Percentiles rank a stretch among this genome's conserved stretches.
These are phyloP conservation scores for Marcusenius ussheri DNA, from an alignment of 2,113 vertebrate genomes.

Conservation along the genomic window DNA sequence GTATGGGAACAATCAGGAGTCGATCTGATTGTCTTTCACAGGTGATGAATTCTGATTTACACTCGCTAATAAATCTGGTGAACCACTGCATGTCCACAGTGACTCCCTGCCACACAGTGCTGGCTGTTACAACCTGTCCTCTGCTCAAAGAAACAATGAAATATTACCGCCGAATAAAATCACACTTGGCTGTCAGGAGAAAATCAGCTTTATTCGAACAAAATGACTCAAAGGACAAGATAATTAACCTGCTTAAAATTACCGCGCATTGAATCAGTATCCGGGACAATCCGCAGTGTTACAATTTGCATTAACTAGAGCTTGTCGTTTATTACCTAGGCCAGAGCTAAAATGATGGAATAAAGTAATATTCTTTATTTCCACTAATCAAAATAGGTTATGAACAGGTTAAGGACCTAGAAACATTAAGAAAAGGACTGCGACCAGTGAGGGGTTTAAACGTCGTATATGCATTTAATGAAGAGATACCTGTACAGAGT, in stretches of 20 bases:
- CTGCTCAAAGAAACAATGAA: conserved; percentile 10
- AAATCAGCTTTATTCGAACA: conserved; percentile 12
- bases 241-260: conserved; percentile 8
- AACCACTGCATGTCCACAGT: neutral
- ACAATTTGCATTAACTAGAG: neutral
- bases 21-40: conserved; percentile 13
- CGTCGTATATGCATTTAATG: neutral
- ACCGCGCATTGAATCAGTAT: neutral
- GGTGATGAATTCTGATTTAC: conserved; percentile 13
- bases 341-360: neutral
- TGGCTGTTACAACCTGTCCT: neutral
- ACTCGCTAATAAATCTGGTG: conserved; percentile 6
- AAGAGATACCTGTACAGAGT: neutral
- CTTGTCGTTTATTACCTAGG: neutral
- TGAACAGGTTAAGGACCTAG: neutral
- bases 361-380: neutral
- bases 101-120: neutral
- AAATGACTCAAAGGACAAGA: conserved; percentile 6
- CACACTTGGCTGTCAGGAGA: neutral
- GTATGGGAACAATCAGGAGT: neutral
- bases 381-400: neutral
- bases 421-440: neutral
- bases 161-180: neutral
- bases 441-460: neutral
- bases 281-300: neutral